These are phyloP conservation scores for Philaenus spumarius DNA, from an alignment of 1,140 invertebrate species.

Conservation along the genomic window DNA sequence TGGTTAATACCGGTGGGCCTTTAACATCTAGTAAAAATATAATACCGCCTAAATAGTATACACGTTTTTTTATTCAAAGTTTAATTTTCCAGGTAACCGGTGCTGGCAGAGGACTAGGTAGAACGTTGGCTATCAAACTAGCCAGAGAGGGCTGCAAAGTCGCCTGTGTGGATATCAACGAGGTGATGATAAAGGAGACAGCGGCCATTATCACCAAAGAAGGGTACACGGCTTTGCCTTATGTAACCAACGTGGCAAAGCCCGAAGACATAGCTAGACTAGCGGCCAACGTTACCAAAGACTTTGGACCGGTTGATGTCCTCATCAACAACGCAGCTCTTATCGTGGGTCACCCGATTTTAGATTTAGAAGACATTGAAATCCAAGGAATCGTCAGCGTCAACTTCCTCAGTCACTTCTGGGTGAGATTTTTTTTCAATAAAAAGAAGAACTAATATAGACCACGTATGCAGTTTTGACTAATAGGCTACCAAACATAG, in stretches of 20 bases:
- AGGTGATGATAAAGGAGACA: slow-evolving; percentile 44
- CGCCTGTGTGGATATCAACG: slow-evolving; percentile 57
- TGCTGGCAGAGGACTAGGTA: slow-evolving; percentile 58
- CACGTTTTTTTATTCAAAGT: too few species aligned
- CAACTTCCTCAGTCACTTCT: slow-evolving; percentile 25
- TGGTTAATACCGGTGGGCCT: too few species aligned
- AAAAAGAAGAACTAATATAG: too few species aligned
- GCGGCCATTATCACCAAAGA: slow-evolving; percentile 35
- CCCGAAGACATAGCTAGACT: slow-evolving; percentile 12
- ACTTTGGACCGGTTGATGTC: slow-evolving; percentile 16
- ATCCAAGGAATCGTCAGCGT: slow-evolving; percentile 21
- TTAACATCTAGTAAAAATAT: too few species aligned
- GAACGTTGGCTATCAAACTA: slow-evolving; percentile 54
- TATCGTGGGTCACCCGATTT: neutral
- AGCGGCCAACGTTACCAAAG: neutral
- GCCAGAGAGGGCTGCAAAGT: slow-evolving; percentile 51
- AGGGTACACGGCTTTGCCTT: slow-evolving; percentile 15
- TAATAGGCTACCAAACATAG: too few species aligned
- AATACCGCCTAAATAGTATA: too few species aligned
- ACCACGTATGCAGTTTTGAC: too few species aligned
- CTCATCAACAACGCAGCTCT: slow-evolving; percentile 24
- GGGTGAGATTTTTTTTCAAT: too few species aligned
- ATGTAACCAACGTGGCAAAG: slow-evolving; percentile 18
- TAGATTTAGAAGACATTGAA: neutral
- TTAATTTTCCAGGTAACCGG: slow-evolving; percentile 59